Evolutionary conservation across 2,113 vertebrate species (phyloP), one percentile per base, ranked within the genome.

Genomic region (Machaerirhynchus nigripectus): DNA sequence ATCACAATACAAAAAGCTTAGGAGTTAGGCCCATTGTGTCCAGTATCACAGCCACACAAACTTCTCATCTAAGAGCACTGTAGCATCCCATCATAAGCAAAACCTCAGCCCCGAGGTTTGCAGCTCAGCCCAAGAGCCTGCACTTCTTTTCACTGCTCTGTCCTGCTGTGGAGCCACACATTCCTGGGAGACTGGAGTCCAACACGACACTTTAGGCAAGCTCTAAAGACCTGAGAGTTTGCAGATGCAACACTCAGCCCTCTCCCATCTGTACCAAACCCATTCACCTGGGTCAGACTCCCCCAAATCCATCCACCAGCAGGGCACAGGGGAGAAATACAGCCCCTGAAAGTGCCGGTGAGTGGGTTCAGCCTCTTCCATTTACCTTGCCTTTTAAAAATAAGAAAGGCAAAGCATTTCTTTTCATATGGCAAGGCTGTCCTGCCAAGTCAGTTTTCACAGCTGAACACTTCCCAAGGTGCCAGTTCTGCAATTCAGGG

Each of bases 401-500:
- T 31, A 57, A 93, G 35, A 65, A 89, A 95, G 35, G 47, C 11
- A 50, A 84, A 96, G 84, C 94, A 27, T 83, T 92, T 95, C 93
- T 89, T 85, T 94, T 92, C 68, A 31, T 27, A 42, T 42, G 74
- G 84, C 75, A 92, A 37, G 63, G 76, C 78, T 93, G 80, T 83
- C 88, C 61, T 95, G 94, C 84, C 80, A 37, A 96, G 86, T 56
- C 63, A 84, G 47, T 96, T 71, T 97, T 98, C 97, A 98, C 95
- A 97, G 96, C 93, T 97, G 97, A 98, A 77, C 89, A 93, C 92
- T 63, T 97, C 89, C 96, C 84, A 89, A 97, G 97, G 95, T 95
- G 95, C 97, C 96, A 97, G 89, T 96, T 97, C 47, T 74, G 97
- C 97, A 95, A 92, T 92, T 95, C 83, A 59, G 87, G 77, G 55